A percentile compares a stretch with the other conserved stretches of the same genome.
Evolutionary conservation across 2,113 vertebrate species (phyloP).

Genomic region (Ptychochromis oligacanthus): DNA sequence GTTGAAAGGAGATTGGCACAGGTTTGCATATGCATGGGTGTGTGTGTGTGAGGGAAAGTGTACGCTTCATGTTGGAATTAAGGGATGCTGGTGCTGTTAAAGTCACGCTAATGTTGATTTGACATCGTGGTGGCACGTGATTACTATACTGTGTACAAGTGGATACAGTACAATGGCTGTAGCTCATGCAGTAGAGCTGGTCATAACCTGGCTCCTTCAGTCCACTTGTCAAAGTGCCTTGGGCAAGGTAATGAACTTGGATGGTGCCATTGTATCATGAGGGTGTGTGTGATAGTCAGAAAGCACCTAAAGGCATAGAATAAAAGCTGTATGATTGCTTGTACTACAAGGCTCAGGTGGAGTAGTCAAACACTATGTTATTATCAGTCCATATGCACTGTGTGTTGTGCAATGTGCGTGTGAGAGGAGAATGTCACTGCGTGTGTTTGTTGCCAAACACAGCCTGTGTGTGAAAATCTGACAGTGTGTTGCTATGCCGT

Average conservation of each 20-base stretch:
- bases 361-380: not conserved
- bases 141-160: not conserved
- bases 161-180: not conserved
- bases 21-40: not conserved
- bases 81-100: not conserved
- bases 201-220: not conserved
- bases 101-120: not conserved
- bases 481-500: not conserved
- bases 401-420: not conserved
- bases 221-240: not conserved
- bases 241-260: not conserved
- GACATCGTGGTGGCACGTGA: not conserved
- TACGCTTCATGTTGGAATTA: not conserved
- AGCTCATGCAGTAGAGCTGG: not conserved
- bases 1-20: not conserved
- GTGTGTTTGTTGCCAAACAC: constrained; percentile 63
- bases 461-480: not conserved
- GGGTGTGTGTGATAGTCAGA: not conserved
- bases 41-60: not conserved
- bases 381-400: not conserved
- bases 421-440: not conserved
- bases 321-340: not conserved
- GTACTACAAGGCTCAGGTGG: not conserved
- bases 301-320: not conserved
- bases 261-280: not conserved